Conservation (phyloP, 2,797 vertebrate species). For the Buphagus erythrorhynchus region DNA sequence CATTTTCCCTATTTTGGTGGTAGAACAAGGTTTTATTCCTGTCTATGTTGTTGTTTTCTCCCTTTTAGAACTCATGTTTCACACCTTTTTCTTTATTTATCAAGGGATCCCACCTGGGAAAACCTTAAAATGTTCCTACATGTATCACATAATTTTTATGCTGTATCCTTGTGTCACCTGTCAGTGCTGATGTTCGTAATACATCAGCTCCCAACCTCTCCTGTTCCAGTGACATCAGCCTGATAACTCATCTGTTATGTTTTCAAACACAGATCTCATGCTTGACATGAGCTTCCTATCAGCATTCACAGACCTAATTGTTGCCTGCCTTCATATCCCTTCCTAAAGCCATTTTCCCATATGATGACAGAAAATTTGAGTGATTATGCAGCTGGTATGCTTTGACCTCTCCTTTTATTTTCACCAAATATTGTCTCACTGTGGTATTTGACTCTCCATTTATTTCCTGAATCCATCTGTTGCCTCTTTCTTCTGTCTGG, state of each 20-base stretch:
- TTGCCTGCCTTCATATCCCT: background rate
- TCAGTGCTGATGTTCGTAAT: background rate
- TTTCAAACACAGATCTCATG: background rate
- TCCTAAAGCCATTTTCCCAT: background rate
- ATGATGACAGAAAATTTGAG: background rate
- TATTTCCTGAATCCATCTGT: conserved; percentile 4
- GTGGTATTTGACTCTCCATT: background rate
- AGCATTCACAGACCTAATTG: background rate
- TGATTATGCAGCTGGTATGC: background rate
- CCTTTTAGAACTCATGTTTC: background rate
- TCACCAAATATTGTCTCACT: background rate
- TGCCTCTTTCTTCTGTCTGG: background rate
- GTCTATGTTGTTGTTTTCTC: background rate
- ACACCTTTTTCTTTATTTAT: background rate
- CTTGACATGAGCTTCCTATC: background rate
- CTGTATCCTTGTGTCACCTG: background rate
- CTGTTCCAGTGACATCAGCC: background rate
- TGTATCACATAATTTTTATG: background rate
- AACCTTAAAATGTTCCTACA: background rate
- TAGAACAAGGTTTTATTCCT: background rate
- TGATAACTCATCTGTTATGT: background rate
- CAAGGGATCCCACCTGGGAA: background rate
- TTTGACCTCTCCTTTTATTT: conserved; percentile 14
- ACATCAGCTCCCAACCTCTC: background rate
- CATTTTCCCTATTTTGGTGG: background rate